These are phyloP conservation scores for Tinamus major DNA, from an alignment of 2,797 vertebrate genomes.

Conservation along the genomic window DNA sequence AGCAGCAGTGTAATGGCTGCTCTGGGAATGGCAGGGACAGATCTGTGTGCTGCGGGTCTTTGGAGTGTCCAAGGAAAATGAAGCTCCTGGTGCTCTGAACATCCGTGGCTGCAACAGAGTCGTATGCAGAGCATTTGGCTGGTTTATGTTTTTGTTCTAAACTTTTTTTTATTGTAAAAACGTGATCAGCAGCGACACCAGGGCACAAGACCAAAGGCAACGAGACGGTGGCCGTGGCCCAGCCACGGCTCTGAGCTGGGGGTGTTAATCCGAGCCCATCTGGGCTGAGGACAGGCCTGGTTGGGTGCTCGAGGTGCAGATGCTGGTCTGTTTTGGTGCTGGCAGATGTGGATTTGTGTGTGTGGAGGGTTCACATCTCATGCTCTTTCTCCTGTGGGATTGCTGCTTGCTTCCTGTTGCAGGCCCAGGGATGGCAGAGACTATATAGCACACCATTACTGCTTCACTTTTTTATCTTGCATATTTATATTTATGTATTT, in stretches of 20 bases:
- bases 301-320: neutral
- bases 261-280: neutral
- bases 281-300: fast-evolving
- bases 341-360: neutral
- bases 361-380: neutral
- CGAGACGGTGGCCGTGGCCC: neutral
- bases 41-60: fast-evolving
- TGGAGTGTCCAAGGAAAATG: neutral
- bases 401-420: neutral
- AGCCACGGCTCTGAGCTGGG: neutral
- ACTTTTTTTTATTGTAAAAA: fast-evolving
- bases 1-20: neutral
- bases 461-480: no score
- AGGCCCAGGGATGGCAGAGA: neutral
- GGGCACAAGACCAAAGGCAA: no score
- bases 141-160: neutral
- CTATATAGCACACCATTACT: neutral
- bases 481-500: no score
- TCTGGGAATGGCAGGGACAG: neutral
- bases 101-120: neutral
- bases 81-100: neutral
- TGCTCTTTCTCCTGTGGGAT: neutral
- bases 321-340: neutral
- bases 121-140: neutral
- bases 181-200: neutral